Percentiles rank a stretch among this genome's conserved stretches.
Conservation (phyloP, 1,140 invertebrate genomes). For the Colletes latitarsis region DNA sequence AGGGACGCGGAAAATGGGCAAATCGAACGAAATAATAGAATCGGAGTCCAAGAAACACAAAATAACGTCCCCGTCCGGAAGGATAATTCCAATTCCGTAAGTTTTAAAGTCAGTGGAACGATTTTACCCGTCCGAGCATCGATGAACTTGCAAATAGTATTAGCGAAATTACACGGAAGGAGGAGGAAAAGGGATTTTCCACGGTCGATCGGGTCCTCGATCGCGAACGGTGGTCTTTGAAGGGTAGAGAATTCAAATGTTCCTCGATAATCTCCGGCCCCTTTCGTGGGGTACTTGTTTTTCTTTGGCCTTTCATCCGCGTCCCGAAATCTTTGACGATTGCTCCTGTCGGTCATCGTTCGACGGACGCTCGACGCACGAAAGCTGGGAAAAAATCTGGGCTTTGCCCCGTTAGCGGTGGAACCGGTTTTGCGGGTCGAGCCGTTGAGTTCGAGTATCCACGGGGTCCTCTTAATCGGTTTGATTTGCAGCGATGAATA, state of each 20-base stretch:
- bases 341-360: neutral
- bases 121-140: conserved; percentile 1
- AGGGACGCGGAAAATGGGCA: too few species aligned
- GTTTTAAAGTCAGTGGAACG: conserved; percentile 1
- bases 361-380: too few species aligned
- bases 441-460: conserved; percentile 22
- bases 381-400: conserved; percentile 22
- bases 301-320: neutral
- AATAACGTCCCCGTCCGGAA: too few species aligned
- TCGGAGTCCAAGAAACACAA: too few species aligned
- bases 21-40: too few species aligned
- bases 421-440: conserved; percentile 48
- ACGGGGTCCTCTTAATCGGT: conserved; percentile 56
- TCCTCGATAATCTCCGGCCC: neutral
- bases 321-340: too few species aligned
- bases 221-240: neutral
- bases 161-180: conserved; percentile 54
- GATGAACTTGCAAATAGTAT: conserved; percentile 36
- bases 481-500: conserved; percentile 60
- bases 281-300: neutral
- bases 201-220: conserved; percentile 6
- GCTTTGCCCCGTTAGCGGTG: conserved; percentile 33
- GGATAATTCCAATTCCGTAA: too few species aligned
- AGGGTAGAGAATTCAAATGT: neutral
- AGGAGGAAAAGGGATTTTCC: conserved; percentile 44